A percentile compares a stretch with the other conserved stretches of the same genome.
Evolutionary conservation across 2,888 invertebrate genomes (phyloP).

Genomic region (Chironomus riparius): DNA sequence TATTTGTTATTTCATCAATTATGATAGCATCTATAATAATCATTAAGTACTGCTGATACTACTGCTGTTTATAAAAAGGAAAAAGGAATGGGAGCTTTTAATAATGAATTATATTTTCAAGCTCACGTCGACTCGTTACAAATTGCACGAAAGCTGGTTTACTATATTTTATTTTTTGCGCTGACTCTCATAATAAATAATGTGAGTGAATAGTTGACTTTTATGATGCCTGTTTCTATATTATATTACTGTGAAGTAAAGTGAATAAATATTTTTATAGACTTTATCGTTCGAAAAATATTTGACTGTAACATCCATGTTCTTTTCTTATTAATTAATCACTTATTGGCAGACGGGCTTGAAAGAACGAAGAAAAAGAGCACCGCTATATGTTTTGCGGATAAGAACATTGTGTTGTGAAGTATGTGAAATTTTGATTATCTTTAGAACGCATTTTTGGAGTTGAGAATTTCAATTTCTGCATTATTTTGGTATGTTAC

Average conservation of each 20-base stretch:
- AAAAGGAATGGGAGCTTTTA: neutral
- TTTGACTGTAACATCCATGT: no score
- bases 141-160: neutral
- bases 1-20: conserved; percentile 12
- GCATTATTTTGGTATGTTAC: no score
- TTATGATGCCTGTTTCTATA: no score
- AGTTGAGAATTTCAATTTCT: no score
- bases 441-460: no score
- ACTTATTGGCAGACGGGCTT: neutral
- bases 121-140: neutral
- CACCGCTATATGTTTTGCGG: no score
- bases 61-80: neutral
- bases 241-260: neutral
- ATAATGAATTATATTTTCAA: neutral
- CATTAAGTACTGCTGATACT: neutral
- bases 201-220: no score
- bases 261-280: neutral
- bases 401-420: neutral
- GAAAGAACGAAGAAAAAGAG: neutral
- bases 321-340: neutral
- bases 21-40: conserved; percentile 3
- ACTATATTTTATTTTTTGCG: no score
- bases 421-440: neutral
- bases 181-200: no score
- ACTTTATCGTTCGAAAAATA: neutral